Evolutionary conservation across 1,140 invertebrate genomes (phyloP), one percentile per base, ranked within the genome.

Genomic region (Drosophila orena): DNA sequence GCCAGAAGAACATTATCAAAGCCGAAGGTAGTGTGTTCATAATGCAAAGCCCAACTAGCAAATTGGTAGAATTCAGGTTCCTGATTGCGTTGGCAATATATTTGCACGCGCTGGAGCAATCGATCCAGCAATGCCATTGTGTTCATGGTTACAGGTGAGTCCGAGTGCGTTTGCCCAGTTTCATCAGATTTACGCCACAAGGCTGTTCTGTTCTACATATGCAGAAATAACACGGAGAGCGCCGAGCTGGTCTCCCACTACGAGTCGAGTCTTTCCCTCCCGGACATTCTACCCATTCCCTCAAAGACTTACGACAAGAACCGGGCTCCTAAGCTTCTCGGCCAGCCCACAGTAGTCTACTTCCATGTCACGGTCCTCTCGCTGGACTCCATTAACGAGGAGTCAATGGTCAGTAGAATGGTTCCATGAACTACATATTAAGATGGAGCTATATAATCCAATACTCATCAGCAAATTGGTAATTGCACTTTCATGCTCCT

Each of bases 281-380:
- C 94, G 44, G 97, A 98, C 90, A 97, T 98, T 86, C 92, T 98
- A 50, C 97, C 97, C 8, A 93, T 96, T 53, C 96, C 96, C 91
- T 95, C 96, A 8, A 97, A 97, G 92, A 95, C 96, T 52, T 98
- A 98, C 85, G 97, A 98, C 92, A 98, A 98, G 93, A 97, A 97
- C 93, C 94, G 96, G 75, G 96, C 97, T 0, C 97, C 97, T 0
- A 97, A 97, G 92, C 94, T 96, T 44, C 93, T 96, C 78, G 97
- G 96, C 2, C 96, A 97, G 84, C 96, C 97, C 7, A 98, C 97
- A 4, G 94, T 97, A 50, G 97, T 97, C 24, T 97, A 97, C 86
- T 98, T 97, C 79, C 97, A 98, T 92, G 97, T 98, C 22, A 97
- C 97, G 20, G 97, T 98, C 7, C 93, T 97, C 62, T 97, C 96